phyloP scores from a whole-genome alignment of 37 sponge, comb jelly and placozoan genomes.

The Geodia barretti region DNA sequence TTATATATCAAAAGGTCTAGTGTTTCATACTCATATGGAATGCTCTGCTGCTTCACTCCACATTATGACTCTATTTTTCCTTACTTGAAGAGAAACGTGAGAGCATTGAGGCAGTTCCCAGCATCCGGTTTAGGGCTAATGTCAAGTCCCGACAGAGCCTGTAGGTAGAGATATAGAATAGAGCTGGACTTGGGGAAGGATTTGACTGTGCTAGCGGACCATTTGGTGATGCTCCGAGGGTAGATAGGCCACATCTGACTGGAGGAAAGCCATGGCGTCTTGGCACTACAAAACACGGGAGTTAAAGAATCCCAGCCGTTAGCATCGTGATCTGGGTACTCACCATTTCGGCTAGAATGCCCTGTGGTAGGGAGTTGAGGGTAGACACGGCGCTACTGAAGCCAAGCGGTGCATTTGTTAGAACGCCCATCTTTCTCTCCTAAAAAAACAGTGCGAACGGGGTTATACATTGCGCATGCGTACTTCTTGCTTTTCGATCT shows the following conservation, averaged over 20 bases:
- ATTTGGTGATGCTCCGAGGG: slow-evolving; percentile 45
- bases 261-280: slow-evolving; percentile 82
- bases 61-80: too few species aligned
- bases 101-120: slow-evolving; percentile 66
- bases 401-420: slow-evolving; percentile 72
- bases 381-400: slow-evolving; percentile 62
- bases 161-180: not conserved
- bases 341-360: slow-evolving; percentile 80
- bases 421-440: slow-evolving; percentile 64
- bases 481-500: not conserved
- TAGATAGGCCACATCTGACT: slow-evolving; percentile 53
- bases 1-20: too few species aligned
- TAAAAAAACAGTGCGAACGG: not conserved
- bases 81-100: slow-evolving; percentile 71
- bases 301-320: not conserved
- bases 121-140: slow-evolving; percentile 17
- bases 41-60: too few species aligned
- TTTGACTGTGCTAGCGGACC: slow-evolving; percentile 14
- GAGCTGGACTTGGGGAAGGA: not conserved
- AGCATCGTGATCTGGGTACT: not conserved
- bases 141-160: slow-evolving; percentile 9
- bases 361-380: slow-evolving; percentile 77
- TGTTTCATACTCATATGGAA: too few species aligned
- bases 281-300: slow-evolving; percentile 50
- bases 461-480: slow-evolving; percentile 39